Conservation (phyloP, 2,888 invertebrate genomes). For the Drosophila neonasuta region DNA sequence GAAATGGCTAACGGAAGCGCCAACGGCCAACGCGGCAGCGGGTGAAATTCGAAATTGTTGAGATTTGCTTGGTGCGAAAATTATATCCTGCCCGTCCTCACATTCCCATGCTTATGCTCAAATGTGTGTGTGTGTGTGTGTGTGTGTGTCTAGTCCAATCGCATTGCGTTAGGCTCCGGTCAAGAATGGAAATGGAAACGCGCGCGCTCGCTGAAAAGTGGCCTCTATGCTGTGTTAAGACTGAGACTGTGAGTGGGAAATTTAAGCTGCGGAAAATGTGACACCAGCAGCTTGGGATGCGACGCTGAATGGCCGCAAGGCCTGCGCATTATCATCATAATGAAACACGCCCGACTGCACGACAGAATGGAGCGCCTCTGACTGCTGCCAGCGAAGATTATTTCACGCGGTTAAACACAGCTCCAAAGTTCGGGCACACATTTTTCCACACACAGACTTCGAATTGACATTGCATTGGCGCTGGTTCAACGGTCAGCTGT, state of each 20-base stretch:
- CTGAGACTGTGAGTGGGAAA: constrained; percentile 45
- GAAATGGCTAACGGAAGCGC: constrained; percentile 59
- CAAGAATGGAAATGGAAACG: constrained; percentile 19
- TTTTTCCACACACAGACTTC: constrained; percentile 26
- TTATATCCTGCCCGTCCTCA: constrained; percentile 52
- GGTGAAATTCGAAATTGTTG: constrained; percentile 65
- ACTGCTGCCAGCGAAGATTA: constrained; percentile 74
- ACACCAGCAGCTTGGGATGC: constrained; percentile 67
- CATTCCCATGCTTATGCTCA: too few relatives aligned
- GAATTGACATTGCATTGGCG: constrained; percentile 46
- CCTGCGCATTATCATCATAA: constrained; percentile 74
- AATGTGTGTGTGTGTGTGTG: constrained; percentile 11
- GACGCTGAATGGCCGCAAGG: constrained; percentile 58
- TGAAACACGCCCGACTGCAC: constrained; percentile 57
- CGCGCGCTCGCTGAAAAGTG: constrained; percentile 32
- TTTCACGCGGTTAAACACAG: constrained; percentile 78
- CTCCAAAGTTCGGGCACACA: constrained; percentile 46
- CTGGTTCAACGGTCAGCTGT: constrained; percentile 61
- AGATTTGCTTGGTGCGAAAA: constrained; percentile 72
- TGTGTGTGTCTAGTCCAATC: constrained; percentile 47
- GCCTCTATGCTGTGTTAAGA: constrained; percentile 28
- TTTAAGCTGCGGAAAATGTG: constrained; percentile 80
- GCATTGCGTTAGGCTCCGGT: constrained; percentile 62
- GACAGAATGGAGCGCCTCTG: constrained; percentile 19
- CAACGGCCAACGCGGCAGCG: constrained; percentile 44